These are phyloP conservation scores for Corydoras sp. DNA, from an alignment of 2,113 vertebrate species.

Conservation along the genomic window DNA sequence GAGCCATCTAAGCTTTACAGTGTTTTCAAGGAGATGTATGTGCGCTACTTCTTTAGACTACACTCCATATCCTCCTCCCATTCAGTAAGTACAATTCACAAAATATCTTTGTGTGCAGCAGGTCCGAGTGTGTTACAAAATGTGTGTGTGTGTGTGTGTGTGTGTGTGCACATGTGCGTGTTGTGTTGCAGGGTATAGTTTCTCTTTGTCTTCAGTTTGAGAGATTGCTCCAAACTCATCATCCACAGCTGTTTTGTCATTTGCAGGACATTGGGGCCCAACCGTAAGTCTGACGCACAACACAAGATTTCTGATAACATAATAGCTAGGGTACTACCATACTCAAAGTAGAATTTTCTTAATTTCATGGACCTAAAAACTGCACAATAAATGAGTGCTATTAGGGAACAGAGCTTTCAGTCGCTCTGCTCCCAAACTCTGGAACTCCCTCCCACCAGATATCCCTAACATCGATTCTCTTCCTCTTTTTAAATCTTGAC, in stretches of 20 bases:
- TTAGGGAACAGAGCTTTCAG: too few relatives aligned
- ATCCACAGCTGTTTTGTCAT: conserved; percentile 95
- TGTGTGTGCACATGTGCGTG: conserved; percentile 11
- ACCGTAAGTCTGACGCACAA: conserved; percentile 76
- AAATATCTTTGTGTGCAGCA: conserved; percentile 11
- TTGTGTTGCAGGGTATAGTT: conserved; percentile 78
- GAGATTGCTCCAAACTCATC: conserved; percentile 86
- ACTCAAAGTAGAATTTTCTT: too few relatives aligned
- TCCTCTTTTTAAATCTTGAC: too few relatives aligned
- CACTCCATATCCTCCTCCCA: conserved; percentile 94
- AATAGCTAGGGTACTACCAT: too few relatives aligned
- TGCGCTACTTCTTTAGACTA: conserved; percentile 94
- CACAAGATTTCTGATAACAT: not conserved
- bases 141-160: conserved; percentile 19
- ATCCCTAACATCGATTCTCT: too few relatives aligned
- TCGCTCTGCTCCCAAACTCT: too few relatives aligned
- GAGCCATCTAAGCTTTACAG: conserved; percentile 92
- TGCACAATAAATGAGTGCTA: too few relatives aligned
- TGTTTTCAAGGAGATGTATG: conserved; percentile 95
- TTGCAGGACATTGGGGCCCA: conserved; percentile 92
- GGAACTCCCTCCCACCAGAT: too few relatives aligned
- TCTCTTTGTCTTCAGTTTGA: conserved; percentile 95
- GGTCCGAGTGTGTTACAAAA: not conserved
- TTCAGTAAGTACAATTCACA: conserved; percentile 71
- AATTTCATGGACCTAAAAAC: too few relatives aligned